A percentile compares a stretch with the other conserved stretches of the same genome.
phyloP scores from a whole-genome alignment of 2,888 invertebrate genomes.

The Papilio elwesi region DNA sequence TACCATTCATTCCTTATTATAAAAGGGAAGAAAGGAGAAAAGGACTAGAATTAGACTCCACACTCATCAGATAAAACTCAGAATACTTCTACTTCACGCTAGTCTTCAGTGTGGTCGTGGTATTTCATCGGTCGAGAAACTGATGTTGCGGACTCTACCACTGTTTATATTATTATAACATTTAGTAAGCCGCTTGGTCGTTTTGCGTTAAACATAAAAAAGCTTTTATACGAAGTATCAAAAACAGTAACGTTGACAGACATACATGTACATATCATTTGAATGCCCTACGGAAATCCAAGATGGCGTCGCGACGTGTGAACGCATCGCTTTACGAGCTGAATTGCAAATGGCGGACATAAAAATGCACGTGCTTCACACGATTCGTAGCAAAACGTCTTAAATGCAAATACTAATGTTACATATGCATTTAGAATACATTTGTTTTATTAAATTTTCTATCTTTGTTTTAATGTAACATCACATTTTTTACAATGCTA shows the following conservation, averaged over 20 bases:
- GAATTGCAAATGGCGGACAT: conserved; percentile 28
- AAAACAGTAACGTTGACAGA: background rate
- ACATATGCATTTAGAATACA: background rate
- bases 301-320: conserved; percentile 18
- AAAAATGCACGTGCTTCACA: conserved; percentile 26
- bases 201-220: too few relatives aligned
- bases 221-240: background rate
- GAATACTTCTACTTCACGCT: too few relatives aligned
- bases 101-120: too few relatives aligned
- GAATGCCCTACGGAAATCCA: background rate
- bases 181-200: too few relatives aligned
- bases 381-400: background rate
- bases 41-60: too few relatives aligned
- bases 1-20: too few relatives aligned
- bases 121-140: too few relatives aligned
- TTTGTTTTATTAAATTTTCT: background rate
- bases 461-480: too few relatives aligned
- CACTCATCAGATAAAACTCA: too few relatives aligned
- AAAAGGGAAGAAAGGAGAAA: too few relatives aligned
- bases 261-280: background rate
- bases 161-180: too few relatives aligned
- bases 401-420: conserved; percentile 16
- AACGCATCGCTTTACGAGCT: conserved; percentile 24
- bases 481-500: background rate
- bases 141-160: too few relatives aligned